A percentile compares a stretch with the other conserved stretches of the same genome.
Evolutionary conservation across 2,113 vertebrate species (phyloP).

Genomic region (Willisornis vidua): DNA sequence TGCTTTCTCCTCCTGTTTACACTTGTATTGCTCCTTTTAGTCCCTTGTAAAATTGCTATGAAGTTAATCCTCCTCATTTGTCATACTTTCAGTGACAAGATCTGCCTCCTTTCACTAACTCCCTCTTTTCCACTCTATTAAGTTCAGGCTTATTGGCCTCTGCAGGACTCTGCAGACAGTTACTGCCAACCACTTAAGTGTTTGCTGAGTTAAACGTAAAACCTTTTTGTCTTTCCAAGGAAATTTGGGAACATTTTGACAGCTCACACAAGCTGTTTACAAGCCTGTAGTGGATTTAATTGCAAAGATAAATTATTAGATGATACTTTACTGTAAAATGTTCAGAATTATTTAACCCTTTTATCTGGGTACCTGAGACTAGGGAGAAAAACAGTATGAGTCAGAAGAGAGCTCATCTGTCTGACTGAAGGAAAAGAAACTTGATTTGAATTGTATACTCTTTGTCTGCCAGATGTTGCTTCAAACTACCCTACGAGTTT

Average conservation of each 20-base stretch:
- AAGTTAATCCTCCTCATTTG: slow-evolving; percentile 42
- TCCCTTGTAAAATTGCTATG: slow-evolving; percentile 53
- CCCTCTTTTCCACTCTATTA: slow-evolving; percentile 18
- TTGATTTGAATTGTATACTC: not conserved
- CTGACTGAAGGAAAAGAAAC: not conserved
- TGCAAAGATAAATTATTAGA: not conserved
- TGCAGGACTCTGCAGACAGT: not conserved
- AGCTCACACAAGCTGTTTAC: not conserved
- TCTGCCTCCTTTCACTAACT: slow-evolving; percentile 23
- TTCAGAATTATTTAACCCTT: not conserved
- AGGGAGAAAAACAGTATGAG: not conserved
- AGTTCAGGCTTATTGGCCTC: not conserved
- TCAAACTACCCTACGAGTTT: not conserved
- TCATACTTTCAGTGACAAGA: slow-evolving; percentile 17
- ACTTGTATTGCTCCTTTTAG: slow-evolving; percentile 21
- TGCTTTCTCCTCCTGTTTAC: slow-evolving; percentile 47
- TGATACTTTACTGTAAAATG: not conserved
- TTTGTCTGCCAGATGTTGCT: not conserved
- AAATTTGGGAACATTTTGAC: not conserved
- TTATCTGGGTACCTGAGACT: not conserved
- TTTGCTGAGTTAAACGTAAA: not conserved
- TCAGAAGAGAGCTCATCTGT: not conserved
- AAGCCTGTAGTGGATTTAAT: not conserved
- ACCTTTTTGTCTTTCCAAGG: not conserved
- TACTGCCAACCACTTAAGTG: not conserved